Base-by-base conservation (phyloP, 2,797 vertebrate genomes). In the Anas flavirostris region DNA sequence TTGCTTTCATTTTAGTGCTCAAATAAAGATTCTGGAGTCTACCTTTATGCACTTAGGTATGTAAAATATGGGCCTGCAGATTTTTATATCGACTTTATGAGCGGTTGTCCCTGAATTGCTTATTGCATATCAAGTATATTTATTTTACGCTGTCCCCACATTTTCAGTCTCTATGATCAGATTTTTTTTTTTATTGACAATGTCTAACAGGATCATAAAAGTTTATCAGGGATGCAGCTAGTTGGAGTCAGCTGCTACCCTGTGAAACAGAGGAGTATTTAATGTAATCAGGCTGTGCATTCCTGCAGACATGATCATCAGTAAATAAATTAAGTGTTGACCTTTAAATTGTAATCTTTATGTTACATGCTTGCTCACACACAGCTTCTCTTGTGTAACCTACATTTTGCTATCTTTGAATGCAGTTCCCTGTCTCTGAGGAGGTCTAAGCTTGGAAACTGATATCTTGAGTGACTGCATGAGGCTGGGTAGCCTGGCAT, bases 321-420 rank as follows among this genome's bases (percentile, higher is more conserved):
- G 82, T 93, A 94, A 95, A 92, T 80, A 94, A 92, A 92, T 89
- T 82, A 96, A 77, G 7, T 81, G 53, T 50, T 95, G 82, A 89
- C 86, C 73, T 86, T 93, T 93, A 78, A 94, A 72, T 86, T 62
- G 8, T 85, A 78, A 75, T 95, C 72, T 87, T 91, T 89, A 78
- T 58, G 37, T 94, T 87, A 85, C 68, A 41, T 0, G 2, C 37
- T 90, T 76, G 16, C 68, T 94, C 56, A 93, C 67, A 67, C 35
- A 12, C 56, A 74, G 44, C 37, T 91, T 89, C 64, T 79, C 25
- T 56, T 77, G 18, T 59, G 81, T 86, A 91, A 79, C 35, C 43
- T 88, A 7, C 7, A 15, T 90, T 93, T 93, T 82, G 25, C 64
- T 35, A 10, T 73, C 60, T 85, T 46, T 78, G 58, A 85, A 55